Evolutionary conservation across 2,113 vertebrate species (phyloP), one percentile per base, ranked within the genome.

Genomic region (Anolis carolinensis): DNA sequence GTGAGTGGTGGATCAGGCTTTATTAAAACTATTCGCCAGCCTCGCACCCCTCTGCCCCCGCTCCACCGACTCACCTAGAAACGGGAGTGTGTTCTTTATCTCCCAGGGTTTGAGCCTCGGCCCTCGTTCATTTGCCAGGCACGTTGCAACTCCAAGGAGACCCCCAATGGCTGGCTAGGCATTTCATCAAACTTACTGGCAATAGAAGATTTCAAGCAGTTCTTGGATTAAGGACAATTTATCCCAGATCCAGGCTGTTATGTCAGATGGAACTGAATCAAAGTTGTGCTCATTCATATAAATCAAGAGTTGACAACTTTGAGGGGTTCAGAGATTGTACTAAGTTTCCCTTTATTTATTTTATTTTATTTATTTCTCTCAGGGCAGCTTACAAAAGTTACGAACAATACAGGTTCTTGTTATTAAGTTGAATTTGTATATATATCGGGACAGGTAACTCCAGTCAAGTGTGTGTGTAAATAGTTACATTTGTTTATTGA

Each of bases 11-110:
- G 82, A 77, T 89, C 55, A 81, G 50, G 86, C 62, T 32, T 85
- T 91, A 48, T 79, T 83, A 88, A 84, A 85, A 70, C 34, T 87
- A 18, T 87, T 91, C 89, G 3, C 55, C 55, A 59, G 55, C 11
- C 55, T 59, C 55, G 3, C 55, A 59, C 14, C 14, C 55, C 39
- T 44, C 39, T 5, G 25, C 6, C 1, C 74, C 11, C n/a, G 8
- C 7, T 7, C 44, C 8, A 11, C 11, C 71, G 7, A 27, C 65
- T 30, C 23, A 25, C 65, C 25, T 6, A 5, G 25, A 67, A 85
- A 72, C 68, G 67, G 72, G 0, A 1, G 39, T 23, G 18, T 36
- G 76, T 84, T 52, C 50, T 55, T 63, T 90, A 71, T n/a, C 82
- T 90, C 80, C 76, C 71, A 68, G 20, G 86, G 20, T 65, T 85